Evolutionary conservation across 2,888 invertebrate species (phyloP).

Genomic region (Chaitophorus viminalis): DNA sequence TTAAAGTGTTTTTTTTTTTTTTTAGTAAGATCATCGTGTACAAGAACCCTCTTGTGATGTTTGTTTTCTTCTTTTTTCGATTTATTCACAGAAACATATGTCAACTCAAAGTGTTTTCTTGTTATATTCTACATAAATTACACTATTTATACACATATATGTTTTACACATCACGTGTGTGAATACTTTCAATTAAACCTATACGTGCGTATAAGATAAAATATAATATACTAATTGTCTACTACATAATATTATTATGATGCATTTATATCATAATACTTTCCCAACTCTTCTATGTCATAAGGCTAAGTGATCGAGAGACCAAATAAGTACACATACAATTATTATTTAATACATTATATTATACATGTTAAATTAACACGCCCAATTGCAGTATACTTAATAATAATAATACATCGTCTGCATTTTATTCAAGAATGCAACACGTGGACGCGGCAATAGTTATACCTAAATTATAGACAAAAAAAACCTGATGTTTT

Average conservation of each 20-base stretch:
- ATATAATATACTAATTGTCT: neutral
- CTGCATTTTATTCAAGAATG: neutral
- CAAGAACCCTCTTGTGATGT: neutral
- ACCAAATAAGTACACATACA: neutral
- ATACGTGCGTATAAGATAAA: neutral
- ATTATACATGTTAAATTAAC: conserved; percentile 3
- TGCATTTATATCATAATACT: neutral
- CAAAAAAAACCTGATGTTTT: neutral
- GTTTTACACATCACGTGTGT: neutral
- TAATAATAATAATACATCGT: neutral
- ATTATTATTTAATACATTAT: neutral
- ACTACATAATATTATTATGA: no score
- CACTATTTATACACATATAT: neutral
- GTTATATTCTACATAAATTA: neutral
- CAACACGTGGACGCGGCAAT: neutral
- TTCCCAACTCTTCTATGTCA: neutral
- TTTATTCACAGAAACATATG: neutral
- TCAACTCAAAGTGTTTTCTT: neutral
- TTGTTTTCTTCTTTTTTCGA: neutral
- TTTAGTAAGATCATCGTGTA: neutral
- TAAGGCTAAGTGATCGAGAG: neutral
- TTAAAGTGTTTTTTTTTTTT: conserved; percentile 14
- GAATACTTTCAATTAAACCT: neutral
- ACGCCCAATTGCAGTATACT: neutral
- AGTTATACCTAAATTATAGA: neutral